Conservation (phyloP, 2,888 invertebrate species). For the Hofmannophila pseudospretella region DNA sequence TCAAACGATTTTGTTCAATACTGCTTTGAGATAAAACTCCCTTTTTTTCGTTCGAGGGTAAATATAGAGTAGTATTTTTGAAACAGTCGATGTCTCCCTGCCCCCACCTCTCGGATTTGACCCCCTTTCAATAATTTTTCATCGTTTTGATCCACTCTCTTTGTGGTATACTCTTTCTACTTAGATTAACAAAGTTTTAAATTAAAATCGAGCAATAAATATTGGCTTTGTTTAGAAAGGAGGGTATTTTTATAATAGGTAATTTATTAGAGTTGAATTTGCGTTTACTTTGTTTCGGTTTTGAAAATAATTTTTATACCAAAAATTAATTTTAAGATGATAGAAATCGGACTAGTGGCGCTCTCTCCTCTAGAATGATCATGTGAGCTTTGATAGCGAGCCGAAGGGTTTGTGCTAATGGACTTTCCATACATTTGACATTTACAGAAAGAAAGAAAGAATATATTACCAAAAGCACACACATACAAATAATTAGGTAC, state of each 20-base stretch:
- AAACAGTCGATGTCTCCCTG: conserved; percentile 61
- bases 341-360: too few relatives aligned
- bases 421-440: too few relatives aligned
- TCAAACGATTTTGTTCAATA: conserved; percentile 13
- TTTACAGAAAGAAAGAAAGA: too few relatives aligned
- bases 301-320: too few relatives aligned
- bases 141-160: conserved; percentile 73
- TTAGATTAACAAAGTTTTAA: conserved; percentile 77
- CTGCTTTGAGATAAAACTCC: conserved; percentile 18
- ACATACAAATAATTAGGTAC: too few relatives aligned
- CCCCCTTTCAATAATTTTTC: conserved; percentile 78
- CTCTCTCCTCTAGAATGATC: too few relatives aligned
- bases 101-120: conserved; percentile 42
- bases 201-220: conserved; percentile 69
- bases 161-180: conserved; percentile 69
- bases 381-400: too few relatives aligned
- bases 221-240: conserved; percentile 34
- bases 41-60: conserved; percentile 19
- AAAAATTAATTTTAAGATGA: too few relatives aligned
- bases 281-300: too few relatives aligned
- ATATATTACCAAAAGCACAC: too few relatives aligned
- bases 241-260: conserved; percentile 3
- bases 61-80: conserved; percentile 41
- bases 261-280: conserved; percentile 6
- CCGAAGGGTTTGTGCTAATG: too few relatives aligned